A percentile compares a stretch with the other conserved stretches of the same genome.
Conservation (phyloP, 1,140 invertebrate genomes). For the Drosophila chauvacae region DNA sequence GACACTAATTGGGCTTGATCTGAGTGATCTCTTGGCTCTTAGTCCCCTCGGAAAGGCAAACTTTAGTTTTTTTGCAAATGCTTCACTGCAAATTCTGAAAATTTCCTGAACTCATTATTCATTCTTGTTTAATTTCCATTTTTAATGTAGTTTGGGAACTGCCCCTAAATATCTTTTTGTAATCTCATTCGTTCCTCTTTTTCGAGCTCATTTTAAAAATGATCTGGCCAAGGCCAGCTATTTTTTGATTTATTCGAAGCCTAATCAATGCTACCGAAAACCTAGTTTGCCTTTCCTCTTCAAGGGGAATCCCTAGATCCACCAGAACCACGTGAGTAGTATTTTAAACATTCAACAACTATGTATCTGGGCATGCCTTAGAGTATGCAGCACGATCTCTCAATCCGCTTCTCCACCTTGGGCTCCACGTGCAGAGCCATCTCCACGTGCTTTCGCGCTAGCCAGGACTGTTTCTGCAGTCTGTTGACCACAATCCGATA, state of each 20-base stretch:
- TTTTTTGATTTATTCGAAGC: no score
- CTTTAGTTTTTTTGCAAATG: not conserved
- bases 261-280: not conserved
- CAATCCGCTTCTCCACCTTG: conserved; percentile 75
- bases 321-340: conserved; percentile 34
- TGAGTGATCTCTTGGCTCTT: conserved; percentile 1
- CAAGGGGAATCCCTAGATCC: not conserved
- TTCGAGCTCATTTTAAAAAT: not conserved
- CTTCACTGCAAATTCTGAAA: not conserved
- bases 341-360: conserved; percentile 55
- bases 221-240: not conserved
- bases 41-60: conserved; percentile 23
- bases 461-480: conserved; percentile 83
- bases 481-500: conserved; percentile 85
- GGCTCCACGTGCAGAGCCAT: conserved; percentile 78
- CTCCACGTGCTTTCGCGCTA: conserved; percentile 79
- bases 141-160: not conserved
- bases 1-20: conserved; percentile 51
- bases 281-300: conserved; percentile 18
- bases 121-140: no score
- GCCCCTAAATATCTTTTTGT: not conserved
- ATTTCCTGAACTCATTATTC: not conserved
- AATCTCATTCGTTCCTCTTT: not conserved
- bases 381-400: conserved; percentile 81
- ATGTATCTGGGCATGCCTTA: conserved; percentile 42